phyloP scores from a whole-genome alignment of 2,113 vertebrate species.

The Coracopsis vasa region DNA sequence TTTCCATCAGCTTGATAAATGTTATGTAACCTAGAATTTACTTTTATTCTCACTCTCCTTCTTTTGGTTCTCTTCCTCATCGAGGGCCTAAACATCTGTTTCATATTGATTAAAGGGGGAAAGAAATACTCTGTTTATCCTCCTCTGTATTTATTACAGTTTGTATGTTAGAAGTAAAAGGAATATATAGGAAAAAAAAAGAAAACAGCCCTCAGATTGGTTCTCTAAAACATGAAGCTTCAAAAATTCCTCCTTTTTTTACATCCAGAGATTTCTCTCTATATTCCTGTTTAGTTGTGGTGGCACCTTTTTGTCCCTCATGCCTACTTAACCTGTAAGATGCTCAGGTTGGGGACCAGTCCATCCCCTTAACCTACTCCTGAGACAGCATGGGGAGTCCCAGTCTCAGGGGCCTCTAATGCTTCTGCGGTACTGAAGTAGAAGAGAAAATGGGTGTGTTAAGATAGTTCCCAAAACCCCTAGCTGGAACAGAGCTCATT shows the following conservation, averaged over 20 bases:
- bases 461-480: background rate
- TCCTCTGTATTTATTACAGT: background rate
- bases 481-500: background rate
- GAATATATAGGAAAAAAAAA: background rate
- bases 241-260: background rate
- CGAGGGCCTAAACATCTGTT: constrained; percentile 10
- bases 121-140: constrained; percentile 37
- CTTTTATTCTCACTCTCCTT: background rate
- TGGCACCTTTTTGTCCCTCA: background rate
- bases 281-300: background rate
- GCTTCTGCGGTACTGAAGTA: background rate
- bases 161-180: background rate
- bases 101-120: constrained; percentile 15
- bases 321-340: background rate
- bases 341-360: background rate
- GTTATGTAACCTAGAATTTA: background rate
- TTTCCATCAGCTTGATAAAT: constrained; percentile 42
- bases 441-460: background rate
- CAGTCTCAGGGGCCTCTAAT: background rate
- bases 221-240: background rate
- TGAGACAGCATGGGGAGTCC: background rate
- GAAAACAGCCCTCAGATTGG: background rate
- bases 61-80: background rate
- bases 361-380: background rate
- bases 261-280: background rate